Evolutionary conservation across 2,113 vertebrate genomes (phyloP).

Genomic region (Sprattus sprattus): DNA sequence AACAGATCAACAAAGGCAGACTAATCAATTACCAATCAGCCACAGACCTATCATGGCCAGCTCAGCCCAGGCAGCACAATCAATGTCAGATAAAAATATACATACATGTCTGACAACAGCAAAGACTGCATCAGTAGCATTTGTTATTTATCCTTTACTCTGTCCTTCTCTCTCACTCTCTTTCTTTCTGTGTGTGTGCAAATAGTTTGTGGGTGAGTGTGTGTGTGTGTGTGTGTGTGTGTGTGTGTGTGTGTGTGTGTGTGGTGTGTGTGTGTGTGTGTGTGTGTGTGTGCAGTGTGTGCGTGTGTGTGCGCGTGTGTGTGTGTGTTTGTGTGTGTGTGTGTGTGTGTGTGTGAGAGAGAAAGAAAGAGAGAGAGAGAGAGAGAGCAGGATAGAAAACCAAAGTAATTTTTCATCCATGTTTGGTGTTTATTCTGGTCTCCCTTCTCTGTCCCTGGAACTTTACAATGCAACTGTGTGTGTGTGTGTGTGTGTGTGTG

Average conservation of each 20-base stretch:
- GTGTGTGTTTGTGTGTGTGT: too few relatives aligned
- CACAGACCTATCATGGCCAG: background rate
- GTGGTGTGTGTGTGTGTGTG: background rate
- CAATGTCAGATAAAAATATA: constrained; percentile 34
- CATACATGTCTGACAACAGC: constrained; percentile 7
- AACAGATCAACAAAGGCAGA: constrained; percentile 6
- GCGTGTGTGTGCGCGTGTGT: background rate
- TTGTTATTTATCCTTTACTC: background rate
- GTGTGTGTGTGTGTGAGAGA: too few relatives aligned
- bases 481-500: background rate
- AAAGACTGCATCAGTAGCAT: background rate
- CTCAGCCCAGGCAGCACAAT: constrained; percentile 27
- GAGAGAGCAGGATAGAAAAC: too few relatives aligned
- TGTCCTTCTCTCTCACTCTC: background rate
- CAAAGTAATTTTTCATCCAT: too few relatives aligned
- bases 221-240: background rate
- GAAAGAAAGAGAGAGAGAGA: too few relatives aligned
- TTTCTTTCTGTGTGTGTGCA: background rate
- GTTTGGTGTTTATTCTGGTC: too few relatives aligned
- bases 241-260: too few relatives aligned
- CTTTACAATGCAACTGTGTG: background rate
- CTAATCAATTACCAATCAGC: constrained; percentile 41
- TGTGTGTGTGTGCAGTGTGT: background rate
- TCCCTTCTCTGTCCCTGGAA: too few relatives aligned
- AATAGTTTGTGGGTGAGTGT: background rate